These are phyloP conservation scores for Merops nubicus DNA, from an alignment of 2,113 vertebrate genomes.

Conservation along the genomic window DNA sequence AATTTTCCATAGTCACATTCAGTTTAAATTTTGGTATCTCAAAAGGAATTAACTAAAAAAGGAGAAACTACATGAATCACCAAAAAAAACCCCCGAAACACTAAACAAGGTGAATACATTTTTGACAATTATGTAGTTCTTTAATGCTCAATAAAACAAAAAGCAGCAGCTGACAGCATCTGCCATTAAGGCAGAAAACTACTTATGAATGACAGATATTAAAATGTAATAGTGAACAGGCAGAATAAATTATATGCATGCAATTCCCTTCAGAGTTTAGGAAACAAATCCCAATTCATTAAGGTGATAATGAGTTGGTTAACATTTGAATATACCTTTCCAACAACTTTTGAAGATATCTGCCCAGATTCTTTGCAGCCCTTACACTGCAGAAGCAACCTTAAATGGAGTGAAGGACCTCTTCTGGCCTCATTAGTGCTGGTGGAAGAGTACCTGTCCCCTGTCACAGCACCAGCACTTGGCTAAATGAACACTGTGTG, in stretches of 20 bases:
- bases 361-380: background rate
- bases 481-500: background rate
- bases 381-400: background rate
- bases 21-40: background rate
- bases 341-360: slow-evolving; percentile 22
- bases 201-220: slow-evolving; percentile 21
- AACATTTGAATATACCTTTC: slow-evolving; percentile 38
- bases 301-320: slow-evolving; percentile 61
- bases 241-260: slow-evolving; percentile 24
- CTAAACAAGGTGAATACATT: background rate
- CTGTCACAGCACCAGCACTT: background rate
- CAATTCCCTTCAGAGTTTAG: slow-evolving; percentile 47
- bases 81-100: background rate
- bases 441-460: background rate
- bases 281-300: slow-evolving; percentile 60
- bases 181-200: background rate
- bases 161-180: slow-evolving; percentile 21
- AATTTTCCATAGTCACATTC: background rate
- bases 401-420: background rate
- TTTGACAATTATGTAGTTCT: background rate
- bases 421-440: background rate
- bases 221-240: slow-evolving; percentile 19
- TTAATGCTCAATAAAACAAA: background rate
- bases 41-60: background rate
- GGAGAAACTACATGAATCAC: rapidly evolving